Evolutionary conservation across 2,797 vertebrate genomes (phyloP).

Genomic region (Astyanax mexicanus): DNA sequence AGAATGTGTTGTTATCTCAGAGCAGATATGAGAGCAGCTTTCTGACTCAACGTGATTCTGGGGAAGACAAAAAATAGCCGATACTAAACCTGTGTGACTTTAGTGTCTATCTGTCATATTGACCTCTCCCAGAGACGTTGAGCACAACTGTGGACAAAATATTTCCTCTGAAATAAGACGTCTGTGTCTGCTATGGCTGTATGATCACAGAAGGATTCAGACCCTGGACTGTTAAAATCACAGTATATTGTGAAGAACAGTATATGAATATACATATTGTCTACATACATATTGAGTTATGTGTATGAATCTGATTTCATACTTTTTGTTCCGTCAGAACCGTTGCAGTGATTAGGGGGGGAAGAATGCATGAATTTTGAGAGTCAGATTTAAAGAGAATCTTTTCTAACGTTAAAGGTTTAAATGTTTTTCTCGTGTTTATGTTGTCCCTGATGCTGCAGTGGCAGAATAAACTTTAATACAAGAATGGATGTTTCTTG

Average conservation of each 20-base stretch:
- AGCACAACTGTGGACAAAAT: background rate
- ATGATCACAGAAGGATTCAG: background rate
- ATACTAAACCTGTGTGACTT: background rate
- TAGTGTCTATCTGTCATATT: background rate
- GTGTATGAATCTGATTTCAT: background rate
- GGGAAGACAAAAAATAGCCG: background rate
- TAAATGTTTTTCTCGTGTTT: background rate
- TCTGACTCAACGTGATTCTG: background rate
- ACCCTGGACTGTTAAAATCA: background rate
- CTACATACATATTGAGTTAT: background rate
- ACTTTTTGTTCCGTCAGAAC: background rate
- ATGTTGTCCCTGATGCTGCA: background rate
- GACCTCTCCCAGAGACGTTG: background rate
- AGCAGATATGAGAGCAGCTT: background rate
- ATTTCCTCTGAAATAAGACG: background rate
- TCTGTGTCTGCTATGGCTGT: no score
- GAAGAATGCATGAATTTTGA: background rate
- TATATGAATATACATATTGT: constrained; percentile 1
- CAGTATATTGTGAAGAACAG: background rate
- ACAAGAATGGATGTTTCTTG: background rate
- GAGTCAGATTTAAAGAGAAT: background rate
- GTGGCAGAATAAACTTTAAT: constrained; percentile 34
- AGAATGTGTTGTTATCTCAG: constrained; percentile 4
- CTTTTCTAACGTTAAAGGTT: background rate
- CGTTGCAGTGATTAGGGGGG: background rate